Evolutionary conservation across 2,113 vertebrate genomes (phyloP).

Genomic region (Platichthys stellatus): DNA sequence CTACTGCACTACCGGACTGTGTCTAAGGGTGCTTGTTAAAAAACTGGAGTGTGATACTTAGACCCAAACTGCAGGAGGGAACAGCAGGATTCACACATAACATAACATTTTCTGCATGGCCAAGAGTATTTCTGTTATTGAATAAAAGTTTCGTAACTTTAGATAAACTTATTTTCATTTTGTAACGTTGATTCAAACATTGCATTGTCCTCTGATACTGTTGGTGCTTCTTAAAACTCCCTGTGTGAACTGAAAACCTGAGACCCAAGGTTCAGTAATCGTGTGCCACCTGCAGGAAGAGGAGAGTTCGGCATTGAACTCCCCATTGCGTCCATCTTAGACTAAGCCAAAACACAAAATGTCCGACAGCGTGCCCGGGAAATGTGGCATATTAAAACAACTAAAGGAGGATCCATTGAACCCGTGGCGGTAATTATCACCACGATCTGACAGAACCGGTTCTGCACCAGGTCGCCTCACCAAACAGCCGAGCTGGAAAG

Average conservation of each 20-base stretch:
- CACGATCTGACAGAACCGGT: too few relatives aligned
- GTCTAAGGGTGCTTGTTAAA: too few relatives aligned
- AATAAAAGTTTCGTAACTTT: too few relatives aligned
- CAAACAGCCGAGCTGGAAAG: slow-evolving; percentile 30
- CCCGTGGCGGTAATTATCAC: too few relatives aligned
- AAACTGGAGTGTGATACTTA: too few relatives aligned
- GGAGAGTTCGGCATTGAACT: rapidly evolving
- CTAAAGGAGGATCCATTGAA: rapidly evolving
- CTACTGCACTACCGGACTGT: not conserved
- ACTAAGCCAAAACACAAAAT: slow-evolving; percentile 3
- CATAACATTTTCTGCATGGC: too few relatives aligned
- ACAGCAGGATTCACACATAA: too few relatives aligned
- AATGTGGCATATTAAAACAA: rapidly evolving
- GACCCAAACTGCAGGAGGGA: too few relatives aligned
- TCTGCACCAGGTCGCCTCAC: not conserved
- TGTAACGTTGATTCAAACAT: not conserved
- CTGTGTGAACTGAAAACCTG: not conserved
- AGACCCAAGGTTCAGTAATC: not conserved
- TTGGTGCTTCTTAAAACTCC: not conserved
- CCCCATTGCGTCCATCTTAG: slow-evolving; percentile 36
- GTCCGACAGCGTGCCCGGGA: not conserved
- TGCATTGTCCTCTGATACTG: not conserved
- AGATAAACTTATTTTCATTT: too few relatives aligned
- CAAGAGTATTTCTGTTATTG: too few relatives aligned
- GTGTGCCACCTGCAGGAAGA: not conserved